A percentile compares a stretch with the other conserved stretches of the same genome.
Conservation (phyloP, 2,888 invertebrate species). For the Euzophera pinguis region DNA sequence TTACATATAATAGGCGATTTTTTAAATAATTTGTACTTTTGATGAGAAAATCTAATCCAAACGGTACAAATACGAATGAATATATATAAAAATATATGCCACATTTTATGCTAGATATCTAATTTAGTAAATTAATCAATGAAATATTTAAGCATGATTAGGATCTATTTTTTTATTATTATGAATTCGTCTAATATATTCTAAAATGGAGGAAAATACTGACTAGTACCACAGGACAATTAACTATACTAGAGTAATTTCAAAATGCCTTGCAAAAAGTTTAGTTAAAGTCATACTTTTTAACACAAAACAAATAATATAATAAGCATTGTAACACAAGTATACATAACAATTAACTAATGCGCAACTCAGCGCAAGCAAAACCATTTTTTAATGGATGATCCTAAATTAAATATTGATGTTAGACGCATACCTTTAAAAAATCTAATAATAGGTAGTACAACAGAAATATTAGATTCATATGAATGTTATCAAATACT, state of each 20-base stretch:
- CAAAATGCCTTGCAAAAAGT: too few species aligned
- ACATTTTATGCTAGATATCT: slow-evolving; percentile 14
- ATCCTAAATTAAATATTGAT: too few species aligned
- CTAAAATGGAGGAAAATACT: slow-evolving; percentile 23
- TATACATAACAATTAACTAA: too few species aligned
- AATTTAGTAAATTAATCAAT: background rate
- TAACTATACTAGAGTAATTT: background rate
- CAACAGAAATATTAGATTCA: background rate
- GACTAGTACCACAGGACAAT: slow-evolving; percentile 45
- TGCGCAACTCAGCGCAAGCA: too few species aligned
- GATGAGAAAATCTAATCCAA: background rate
- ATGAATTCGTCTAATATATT: slow-evolving; percentile 14
- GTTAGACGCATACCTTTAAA: too few species aligned
- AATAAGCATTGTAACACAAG: too few species aligned
- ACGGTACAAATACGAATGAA: slow-evolving; percentile 2
- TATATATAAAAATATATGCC: slow-evolving; percentile 23
- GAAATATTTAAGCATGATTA: slow-evolving; percentile 10
- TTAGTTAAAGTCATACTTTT: too few species aligned
- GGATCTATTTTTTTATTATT: background rate
- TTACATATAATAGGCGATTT: background rate
- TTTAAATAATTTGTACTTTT: background rate
- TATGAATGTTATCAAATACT: background rate
- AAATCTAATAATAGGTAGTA: too few species aligned
- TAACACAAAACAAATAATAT: too few species aligned
- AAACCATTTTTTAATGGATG: too few species aligned